Percentiles rank a stretch among this genome's conserved stretches.
phyloP scores from a whole-genome alignment of 2,113 vertebrate species.

The Columba janthina region DNA sequence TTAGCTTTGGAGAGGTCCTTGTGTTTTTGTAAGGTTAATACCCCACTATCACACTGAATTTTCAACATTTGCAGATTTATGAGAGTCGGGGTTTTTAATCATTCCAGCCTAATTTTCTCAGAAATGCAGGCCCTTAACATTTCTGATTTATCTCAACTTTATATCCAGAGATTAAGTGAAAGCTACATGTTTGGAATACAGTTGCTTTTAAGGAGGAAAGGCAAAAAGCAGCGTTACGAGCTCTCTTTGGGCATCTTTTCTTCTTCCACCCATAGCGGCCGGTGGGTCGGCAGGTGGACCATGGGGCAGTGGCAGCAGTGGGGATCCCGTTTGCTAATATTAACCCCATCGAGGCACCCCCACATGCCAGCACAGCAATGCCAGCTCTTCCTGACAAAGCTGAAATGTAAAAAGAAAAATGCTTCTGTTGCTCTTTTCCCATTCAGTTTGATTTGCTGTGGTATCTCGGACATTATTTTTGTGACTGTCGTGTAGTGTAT shows the following conservation, averaged over 20 bases:
- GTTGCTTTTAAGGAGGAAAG: neutral
- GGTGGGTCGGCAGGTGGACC: neutral
- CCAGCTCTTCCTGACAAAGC: neutral
- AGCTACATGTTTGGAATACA: neutral
- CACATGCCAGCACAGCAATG: neutral
- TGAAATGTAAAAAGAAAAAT: neutral
- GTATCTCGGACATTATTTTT: neutral
- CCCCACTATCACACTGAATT: neutral
- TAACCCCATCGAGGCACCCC: neutral
- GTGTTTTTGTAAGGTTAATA: constrained; percentile 19
- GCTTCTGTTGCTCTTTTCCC: neutral
- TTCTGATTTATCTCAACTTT: constrained; percentile 20
- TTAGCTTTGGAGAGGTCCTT: constrained; percentile 26
- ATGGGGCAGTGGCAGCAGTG: neutral
- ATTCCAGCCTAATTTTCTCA: neutral
- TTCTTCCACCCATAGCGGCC: neutral
- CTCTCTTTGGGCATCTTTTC: neutral
- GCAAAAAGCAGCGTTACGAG: neutral
- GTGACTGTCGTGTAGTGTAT: neutral
- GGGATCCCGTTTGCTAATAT: accelerated
- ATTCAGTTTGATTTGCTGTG: neutral
- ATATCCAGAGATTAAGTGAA: neutral
- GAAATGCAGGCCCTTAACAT: neutral
- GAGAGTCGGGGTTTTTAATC: constrained; percentile 10
- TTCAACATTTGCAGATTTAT: neutral